These are phyloP conservation scores for Ctenodactylus gundi DNA, from an alignment of 2,113 vertebrate genomes.

Conservation along the genomic window DNA sequence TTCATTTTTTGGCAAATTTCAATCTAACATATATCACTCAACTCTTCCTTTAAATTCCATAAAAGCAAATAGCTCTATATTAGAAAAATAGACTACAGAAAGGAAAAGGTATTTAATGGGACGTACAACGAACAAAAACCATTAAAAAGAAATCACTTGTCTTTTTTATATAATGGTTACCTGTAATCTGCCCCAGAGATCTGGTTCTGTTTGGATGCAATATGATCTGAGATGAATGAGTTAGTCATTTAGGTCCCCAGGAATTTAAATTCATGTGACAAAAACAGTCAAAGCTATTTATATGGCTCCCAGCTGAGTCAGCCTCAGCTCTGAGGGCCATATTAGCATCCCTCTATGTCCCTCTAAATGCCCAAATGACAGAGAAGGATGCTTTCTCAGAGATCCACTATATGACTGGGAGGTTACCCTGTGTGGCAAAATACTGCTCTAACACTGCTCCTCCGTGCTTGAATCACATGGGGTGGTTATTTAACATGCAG, in stretches of 20 bases:
- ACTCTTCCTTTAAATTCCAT: not conserved
- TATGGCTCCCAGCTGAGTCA: not conserved
- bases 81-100: not conserved
- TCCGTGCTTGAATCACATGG: not conserved
- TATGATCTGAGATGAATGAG: conserved; percentile 18
- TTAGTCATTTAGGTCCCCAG: conserved; percentile 10
- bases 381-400: not conserved
- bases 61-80: not conserved
- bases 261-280: not conserved
- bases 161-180: not conserved
- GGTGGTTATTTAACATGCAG: not conserved
- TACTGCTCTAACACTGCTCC: not conserved
- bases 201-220: conserved; percentile 53
- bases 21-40: not conserved
- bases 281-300: conserved; percentile 1
- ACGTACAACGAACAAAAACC: not conserved
- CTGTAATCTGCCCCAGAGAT: conserved; percentile 64
- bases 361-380: not conserved
- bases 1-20: not conserved
- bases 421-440: not conserved
- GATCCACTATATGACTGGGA: not conserved
- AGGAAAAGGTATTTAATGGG: not conserved
- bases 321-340: not conserved
- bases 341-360: not conserved
- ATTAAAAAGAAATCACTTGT: conserved; percentile 14